Evolutionary conservation across 2,113 vertebrate species (phyloP).

Genomic region (Pandion haliaetus): DNA sequence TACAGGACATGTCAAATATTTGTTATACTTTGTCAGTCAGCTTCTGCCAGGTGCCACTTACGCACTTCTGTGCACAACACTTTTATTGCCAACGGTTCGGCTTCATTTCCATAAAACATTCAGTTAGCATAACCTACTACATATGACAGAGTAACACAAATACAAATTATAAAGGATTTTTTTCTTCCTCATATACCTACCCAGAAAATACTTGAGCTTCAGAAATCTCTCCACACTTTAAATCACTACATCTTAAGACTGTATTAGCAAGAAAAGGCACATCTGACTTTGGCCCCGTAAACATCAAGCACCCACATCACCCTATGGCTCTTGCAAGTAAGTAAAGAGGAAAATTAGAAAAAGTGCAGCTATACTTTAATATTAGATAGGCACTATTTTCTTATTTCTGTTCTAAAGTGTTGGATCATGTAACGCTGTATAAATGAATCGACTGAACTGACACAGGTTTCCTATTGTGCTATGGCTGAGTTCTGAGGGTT

Average conservation of each 20-base stretch:
- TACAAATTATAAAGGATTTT: background rate
- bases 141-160: conserved; percentile 31
- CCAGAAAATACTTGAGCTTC: background rate
- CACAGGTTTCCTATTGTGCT: background rate
- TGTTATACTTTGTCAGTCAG: conserved; percentile 30
- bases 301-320: background rate
- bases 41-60: conserved; percentile 57
- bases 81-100: conserved; percentile 43
- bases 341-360: background rate
- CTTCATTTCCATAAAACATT: conserved; percentile 28
- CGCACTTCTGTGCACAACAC: background rate
- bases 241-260: background rate
- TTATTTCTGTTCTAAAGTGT: background rate
- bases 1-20: conserved; percentile 43
- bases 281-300: background rate
- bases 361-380: background rate
- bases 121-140: background rate
- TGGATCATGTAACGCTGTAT: fast-evolving
- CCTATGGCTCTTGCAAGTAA: background rate
- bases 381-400: background rate
- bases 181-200: background rate
- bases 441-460: fast-evolving
- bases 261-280: background rate
- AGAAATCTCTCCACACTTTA: background rate
- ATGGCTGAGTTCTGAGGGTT: background rate